Percentiles rank a stretch among this genome's conserved stretches.
phyloP scores from a whole-genome alignment of 2,797 vertebrate species.

The Chelmon rostratus region DNA sequence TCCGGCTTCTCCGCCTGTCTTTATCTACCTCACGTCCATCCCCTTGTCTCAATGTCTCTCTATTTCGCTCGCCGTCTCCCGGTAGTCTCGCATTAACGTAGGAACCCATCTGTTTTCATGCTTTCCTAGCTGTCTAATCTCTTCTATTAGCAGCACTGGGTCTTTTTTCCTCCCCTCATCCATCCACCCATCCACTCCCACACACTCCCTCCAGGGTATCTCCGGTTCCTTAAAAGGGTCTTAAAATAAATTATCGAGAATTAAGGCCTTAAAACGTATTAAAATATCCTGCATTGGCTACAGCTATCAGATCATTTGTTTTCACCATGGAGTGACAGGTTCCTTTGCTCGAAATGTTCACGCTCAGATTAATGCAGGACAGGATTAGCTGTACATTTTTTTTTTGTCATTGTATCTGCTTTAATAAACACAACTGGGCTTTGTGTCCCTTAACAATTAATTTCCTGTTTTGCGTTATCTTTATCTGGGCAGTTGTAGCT shows the following conservation, averaged over 20 bases:
- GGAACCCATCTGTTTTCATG: constrained; percentile 66
- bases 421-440: constrained; percentile 78
- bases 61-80: constrained; percentile 7
- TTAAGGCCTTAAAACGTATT: constrained; percentile 64
- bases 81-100: constrained; percentile 41
- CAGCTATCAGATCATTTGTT: constrained; percentile 62
- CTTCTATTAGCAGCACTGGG: constrained; percentile 58
- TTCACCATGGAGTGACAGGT: constrained; percentile 32
- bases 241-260: constrained; percentile 72
- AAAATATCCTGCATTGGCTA: constrained; percentile 39
- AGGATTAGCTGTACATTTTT: constrained; percentile 54
- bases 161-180: constrained; percentile 36
- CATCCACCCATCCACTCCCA: constrained; percentile 59
- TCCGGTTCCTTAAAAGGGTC: constrained; percentile 67
- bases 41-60: constrained; percentile 24
- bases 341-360: constrained; percentile 54
- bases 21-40: constrained; percentile 25
- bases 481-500: constrained; percentile 55
- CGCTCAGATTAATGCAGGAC: constrained; percentile 54
- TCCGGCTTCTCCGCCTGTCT: neutral
- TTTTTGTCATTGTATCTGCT: constrained; percentile 64
- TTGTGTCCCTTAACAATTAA: constrained; percentile 78
- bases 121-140: constrained; percentile 68
- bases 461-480: constrained; percentile 75
- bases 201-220: constrained; percentile 51